Conservation (phyloP, 92 coral and sea anemone species). For the Nematostella vectensis region DNA sequence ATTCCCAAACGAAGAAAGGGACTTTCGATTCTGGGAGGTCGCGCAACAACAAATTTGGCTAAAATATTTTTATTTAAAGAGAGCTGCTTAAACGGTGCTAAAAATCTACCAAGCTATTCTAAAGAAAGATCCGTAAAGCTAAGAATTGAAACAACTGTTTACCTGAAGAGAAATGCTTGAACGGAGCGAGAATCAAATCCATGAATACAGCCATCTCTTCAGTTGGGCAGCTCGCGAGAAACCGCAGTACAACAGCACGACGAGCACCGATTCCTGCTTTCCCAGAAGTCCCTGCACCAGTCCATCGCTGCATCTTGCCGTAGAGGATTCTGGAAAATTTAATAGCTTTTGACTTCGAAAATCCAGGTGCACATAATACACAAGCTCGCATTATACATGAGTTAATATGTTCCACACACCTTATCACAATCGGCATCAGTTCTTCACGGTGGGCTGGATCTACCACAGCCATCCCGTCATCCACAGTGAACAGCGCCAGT, state of each 20-base stretch:
- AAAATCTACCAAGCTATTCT: no score
- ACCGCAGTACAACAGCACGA: slow-evolving; percentile 68
- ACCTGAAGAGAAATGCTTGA: slow-evolving; percentile 73
- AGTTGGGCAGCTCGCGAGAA: slow-evolving; percentile 70
- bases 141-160: no score
- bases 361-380: neutral
- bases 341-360: neutral
- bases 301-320: slow-evolving; percentile 94
- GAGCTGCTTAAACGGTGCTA: no score
- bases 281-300: slow-evolving; percentile 90
- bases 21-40: no score
- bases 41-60: no score
- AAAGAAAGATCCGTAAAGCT: no score
- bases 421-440: slow-evolving; percentile 72
- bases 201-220: slow-evolving; percentile 78
- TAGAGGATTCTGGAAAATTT: slow-evolving; percentile 65
- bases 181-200: slow-evolving; percentile 78
- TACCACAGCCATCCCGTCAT: slow-evolving; percentile 74
- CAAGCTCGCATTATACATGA: no score
- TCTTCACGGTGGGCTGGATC: slow-evolving; percentile 63
- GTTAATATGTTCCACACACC: no score
- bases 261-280: slow-evolving; percentile 70
- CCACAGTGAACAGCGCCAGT: slow-evolving; percentile 63
- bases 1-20: no score
- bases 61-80: no score